A percentile compares a stretch with the other conserved stretches of the same genome.
Conservation (phyloP, 2,113 vertebrate species). For the Ondatra zibethicus region DNA sequence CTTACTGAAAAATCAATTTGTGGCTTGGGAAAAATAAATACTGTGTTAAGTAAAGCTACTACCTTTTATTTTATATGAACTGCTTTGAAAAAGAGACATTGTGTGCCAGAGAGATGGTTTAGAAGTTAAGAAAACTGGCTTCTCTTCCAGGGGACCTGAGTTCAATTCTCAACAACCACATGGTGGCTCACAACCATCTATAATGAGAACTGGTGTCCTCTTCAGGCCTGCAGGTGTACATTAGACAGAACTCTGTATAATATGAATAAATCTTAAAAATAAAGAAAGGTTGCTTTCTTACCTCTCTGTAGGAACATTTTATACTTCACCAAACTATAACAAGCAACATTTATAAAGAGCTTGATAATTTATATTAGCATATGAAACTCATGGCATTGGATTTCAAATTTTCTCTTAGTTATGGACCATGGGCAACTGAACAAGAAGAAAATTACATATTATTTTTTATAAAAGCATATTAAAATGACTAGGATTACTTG, state of each 20-base stretch:
- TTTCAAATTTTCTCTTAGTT: neutral
- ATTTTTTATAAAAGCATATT: neutral
- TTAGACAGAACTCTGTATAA: too few relatives aligned
- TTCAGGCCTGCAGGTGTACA: too few relatives aligned
- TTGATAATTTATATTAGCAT: neutral
- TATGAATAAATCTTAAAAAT: too few relatives aligned
- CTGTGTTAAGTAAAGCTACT: neutral
- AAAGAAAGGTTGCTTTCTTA: neutral
- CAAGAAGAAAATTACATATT: neutral
- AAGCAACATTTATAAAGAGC: neutral
- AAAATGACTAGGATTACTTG: neutral
- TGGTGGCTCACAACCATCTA: too few relatives aligned
- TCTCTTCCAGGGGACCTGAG: too few relatives aligned
- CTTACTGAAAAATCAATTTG: neutral
- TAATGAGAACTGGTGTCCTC: too few relatives aligned
- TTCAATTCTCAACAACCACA: too few relatives aligned
- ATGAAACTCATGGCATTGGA: neutral
- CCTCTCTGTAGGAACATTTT: neutral
- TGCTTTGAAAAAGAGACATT: neutral
- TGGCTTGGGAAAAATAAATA: neutral
- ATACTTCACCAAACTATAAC: neutral
- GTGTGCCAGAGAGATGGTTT: too few relatives aligned
- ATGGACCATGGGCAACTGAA: neutral
- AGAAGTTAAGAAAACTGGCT: too few relatives aligned
- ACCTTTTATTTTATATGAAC: neutral